phyloP scores from a whole-genome alignment of 2,797 vertebrate species.

The Chanos chanos region DNA sequence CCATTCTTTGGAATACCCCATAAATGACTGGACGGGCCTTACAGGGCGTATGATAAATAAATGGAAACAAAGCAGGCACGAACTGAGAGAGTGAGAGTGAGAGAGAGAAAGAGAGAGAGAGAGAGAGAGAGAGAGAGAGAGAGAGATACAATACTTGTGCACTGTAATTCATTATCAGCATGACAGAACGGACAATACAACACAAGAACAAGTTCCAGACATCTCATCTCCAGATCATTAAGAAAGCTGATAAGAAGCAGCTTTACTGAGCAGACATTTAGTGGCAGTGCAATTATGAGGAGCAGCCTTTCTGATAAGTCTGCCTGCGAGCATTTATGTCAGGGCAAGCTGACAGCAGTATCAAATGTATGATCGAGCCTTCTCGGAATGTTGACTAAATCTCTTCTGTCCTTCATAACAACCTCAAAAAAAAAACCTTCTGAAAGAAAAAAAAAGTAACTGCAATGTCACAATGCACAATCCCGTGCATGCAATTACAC shows the following conservation, averaged over 20 bases:
- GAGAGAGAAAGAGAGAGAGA: not conserved
- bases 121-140: constrained; percentile 15
- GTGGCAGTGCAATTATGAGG: constrained; percentile 10
- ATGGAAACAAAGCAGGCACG: constrained; percentile 16
- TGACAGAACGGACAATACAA: constrained; percentile 20
- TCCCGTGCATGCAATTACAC: not conserved
- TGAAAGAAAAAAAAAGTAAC: not conserved
- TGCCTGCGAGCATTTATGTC: not conserved
- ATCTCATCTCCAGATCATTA: constrained; percentile 39
- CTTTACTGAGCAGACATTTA: constrained; percentile 21
- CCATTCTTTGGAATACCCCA: too few species aligned
- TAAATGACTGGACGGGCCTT: too few species aligned
- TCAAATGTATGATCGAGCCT: constrained; percentile 7
- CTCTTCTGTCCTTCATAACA: not conserved
- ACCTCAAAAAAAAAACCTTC: not conserved
- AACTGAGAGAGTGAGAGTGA: not conserved
- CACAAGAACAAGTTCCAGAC: constrained; percentile 20
- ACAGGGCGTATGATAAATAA: too few species aligned
- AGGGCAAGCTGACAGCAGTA: constrained; percentile 5
- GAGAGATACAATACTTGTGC: constrained; percentile 16
- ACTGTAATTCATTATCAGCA: constrained; percentile 29
- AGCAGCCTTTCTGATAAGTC: constrained; percentile 22
- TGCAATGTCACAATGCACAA: not conserved
- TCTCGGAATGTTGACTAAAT: not conserved
- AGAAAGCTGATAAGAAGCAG: constrained; percentile 16